phyloP scores from a whole-genome alignment of 1,140 invertebrate genomes.

The Drosophila ananassae region DNA sequence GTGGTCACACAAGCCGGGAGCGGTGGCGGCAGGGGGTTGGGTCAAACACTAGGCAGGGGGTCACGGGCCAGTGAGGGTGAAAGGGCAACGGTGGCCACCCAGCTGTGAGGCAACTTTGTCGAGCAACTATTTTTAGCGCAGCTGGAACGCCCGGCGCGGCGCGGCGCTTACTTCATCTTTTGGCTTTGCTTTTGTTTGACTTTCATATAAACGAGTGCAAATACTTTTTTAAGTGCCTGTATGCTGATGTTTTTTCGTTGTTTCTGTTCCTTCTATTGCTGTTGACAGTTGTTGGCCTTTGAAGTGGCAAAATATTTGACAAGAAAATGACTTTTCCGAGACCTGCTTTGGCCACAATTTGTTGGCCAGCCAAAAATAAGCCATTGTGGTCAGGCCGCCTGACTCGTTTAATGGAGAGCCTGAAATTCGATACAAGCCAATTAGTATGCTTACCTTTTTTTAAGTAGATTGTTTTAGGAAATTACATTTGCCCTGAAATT shows the following conservation, averaged over 20 bases:
- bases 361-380: conserved; percentile 17
- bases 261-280: conserved; percentile 29
- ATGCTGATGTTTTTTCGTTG: conserved; percentile 31
- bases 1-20: neutral
- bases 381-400: conserved; percentile 9
- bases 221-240: conserved; percentile 77
- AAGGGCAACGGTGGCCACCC: conserved; percentile 20
- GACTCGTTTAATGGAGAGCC: neutral
- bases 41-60: neutral
- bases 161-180: conserved; percentile 15
- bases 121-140: conserved; percentile 76
- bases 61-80: neutral
- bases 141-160: conserved; percentile 4
- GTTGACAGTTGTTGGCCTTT: conserved; percentile 72
- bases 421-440: conserved; percentile 2
- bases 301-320: conserved; percentile 80
- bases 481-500: neutral
- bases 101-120: conserved; percentile 72
- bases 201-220: conserved; percentile 75
- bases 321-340: conserved; percentile 70
- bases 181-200: conserved; percentile 45
- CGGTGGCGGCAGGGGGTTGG: neutral
- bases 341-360: conserved; percentile 27
- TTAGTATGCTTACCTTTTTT: neutral
- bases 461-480: neutral